These are phyloP conservation scores for Eulimnadia texana DNA, from an alignment of 1,140 invertebrate genomes.

Conservation along the genomic window DNA sequence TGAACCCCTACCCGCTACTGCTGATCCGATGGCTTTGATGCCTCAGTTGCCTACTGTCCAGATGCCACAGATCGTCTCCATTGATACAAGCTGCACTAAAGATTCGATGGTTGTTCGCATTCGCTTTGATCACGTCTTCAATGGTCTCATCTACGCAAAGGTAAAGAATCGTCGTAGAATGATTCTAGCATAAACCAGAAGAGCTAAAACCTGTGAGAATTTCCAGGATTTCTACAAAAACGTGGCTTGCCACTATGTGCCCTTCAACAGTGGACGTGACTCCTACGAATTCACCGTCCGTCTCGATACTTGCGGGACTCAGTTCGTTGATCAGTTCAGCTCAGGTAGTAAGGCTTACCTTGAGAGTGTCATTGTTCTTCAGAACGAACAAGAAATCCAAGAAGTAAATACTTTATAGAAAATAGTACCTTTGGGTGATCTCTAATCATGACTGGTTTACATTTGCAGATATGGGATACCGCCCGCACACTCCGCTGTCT, in stretches of 20 bases:
- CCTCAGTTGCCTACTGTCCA: conserved; percentile 18
- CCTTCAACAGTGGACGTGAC: conserved; percentile 46
- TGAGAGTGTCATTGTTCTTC: conserved; percentile 62
- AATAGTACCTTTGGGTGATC: no score
- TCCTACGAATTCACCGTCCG: conserved; percentile 58
- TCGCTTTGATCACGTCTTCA: conserved; percentile 57
- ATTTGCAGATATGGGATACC: conserved; percentile 53
- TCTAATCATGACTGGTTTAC: background rate
- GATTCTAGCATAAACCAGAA: background rate
- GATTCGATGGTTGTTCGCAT: conserved; percentile 68
- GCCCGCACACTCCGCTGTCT: conserved; percentile 58
- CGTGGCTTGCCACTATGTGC: conserved; percentile 54
- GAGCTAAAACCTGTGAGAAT: background rate
- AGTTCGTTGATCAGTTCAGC: conserved; percentile 59
- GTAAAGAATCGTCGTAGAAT: conserved; percentile 28
- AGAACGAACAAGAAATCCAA: conserved; percentile 47
- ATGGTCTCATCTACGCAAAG: conserved; percentile 69
- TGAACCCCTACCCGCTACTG: conserved; percentile 17
- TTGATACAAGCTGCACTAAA: conserved; percentile 60
- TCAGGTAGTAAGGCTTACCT: conserved; percentile 56
- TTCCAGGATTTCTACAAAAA: conserved; percentile 48
- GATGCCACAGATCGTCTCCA: conserved; percentile 50
- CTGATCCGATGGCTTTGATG: conserved; percentile 18
- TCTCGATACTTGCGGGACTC: conserved; percentile 61
- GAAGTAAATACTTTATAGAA: conserved; percentile 17